Percentiles rank a stretch among this genome's conserved stretches.
Evolutionary conservation across 1,140 invertebrate species (phyloP).

Genomic region (Eciton burchellii): DNA sequence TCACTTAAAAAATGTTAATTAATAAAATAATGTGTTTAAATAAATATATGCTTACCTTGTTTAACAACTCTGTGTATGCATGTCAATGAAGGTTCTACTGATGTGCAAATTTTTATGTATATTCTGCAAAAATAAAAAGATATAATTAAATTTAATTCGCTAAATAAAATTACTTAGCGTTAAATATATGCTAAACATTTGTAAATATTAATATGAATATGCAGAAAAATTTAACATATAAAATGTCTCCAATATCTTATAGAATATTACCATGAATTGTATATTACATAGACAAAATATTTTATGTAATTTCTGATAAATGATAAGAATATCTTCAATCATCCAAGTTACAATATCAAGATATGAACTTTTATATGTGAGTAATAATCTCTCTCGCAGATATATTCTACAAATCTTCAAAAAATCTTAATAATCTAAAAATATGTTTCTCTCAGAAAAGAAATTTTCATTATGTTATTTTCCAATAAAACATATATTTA

Average conservation of each 20-base stretch:
- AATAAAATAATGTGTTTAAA: background rate
- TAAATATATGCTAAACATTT: background rate
- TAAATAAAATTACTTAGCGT: slow-evolving; percentile 1
- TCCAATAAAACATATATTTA: background rate
- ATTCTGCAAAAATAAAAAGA: slow-evolving; percentile 32
- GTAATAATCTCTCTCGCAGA: background rate
- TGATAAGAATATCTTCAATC: slow-evolving; percentile 16
- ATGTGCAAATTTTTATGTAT: background rate
- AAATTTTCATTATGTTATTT: background rate
- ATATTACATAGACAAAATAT: background rate
- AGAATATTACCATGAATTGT: background rate
- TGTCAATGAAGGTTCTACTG: background rate
- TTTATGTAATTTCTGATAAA: slow-evolving; percentile 44
- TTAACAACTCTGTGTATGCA: background rate
- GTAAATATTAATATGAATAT: background rate
- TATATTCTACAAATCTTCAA: background rate
- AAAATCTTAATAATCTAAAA: background rate
- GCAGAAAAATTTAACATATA: background rate
- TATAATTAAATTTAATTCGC: background rate
- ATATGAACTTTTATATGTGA: slow-evolving; percentile 15
- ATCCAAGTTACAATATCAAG: slow-evolving; percentile 26
- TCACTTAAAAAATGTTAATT: slow-evolving; percentile 6
- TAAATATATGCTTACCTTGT: background rate
- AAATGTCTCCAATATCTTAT: slow-evolving; percentile 8
- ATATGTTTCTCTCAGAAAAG: slow-evolving; percentile 3